These are phyloP conservation scores for Colinus virginianus DNA, from an alignment of 2,113 vertebrate species.

Conservation along the genomic window DNA sequence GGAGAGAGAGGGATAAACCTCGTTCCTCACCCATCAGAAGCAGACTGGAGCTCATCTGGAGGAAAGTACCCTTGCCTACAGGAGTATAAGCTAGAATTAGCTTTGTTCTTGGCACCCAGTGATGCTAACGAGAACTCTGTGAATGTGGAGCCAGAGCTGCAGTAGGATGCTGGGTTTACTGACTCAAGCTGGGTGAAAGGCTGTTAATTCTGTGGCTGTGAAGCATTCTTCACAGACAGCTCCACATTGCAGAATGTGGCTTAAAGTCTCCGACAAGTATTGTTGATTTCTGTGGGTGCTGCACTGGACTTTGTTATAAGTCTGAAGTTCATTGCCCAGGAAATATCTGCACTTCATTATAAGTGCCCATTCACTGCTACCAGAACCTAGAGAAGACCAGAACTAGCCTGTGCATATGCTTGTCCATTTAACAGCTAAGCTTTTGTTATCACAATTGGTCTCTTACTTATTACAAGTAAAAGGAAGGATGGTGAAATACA, in stretches of 20 bases:
- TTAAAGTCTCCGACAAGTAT: background rate
- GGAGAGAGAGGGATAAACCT: background rate
- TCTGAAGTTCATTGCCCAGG: background rate
- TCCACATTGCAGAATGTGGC: background rate
- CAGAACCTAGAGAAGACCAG: background rate
- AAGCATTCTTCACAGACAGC: background rate
- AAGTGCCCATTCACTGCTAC: background rate
- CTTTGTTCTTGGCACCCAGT: background rate
- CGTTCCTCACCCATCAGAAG: background rate
- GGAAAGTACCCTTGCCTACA: background rate
- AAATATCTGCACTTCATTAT: background rate
- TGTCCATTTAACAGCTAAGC: background rate
- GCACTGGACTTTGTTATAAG: background rate
- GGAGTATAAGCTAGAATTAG: background rate
- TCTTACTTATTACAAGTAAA: background rate
- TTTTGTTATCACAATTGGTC: background rate
- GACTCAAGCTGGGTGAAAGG: background rate
- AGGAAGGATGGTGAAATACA: background rate
- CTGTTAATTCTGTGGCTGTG: background rate
- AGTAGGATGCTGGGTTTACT: constrained; percentile 4
- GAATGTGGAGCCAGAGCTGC: background rate
- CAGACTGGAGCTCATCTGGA: background rate
- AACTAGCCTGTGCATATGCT: background rate
- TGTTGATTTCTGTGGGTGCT: background rate
- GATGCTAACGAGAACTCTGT: background rate